Evolutionary conservation across 2,888 invertebrate genomes (phyloP), one percentile per base, ranked within the genome.

Genomic region (Oeneis ivallda): DNA sequence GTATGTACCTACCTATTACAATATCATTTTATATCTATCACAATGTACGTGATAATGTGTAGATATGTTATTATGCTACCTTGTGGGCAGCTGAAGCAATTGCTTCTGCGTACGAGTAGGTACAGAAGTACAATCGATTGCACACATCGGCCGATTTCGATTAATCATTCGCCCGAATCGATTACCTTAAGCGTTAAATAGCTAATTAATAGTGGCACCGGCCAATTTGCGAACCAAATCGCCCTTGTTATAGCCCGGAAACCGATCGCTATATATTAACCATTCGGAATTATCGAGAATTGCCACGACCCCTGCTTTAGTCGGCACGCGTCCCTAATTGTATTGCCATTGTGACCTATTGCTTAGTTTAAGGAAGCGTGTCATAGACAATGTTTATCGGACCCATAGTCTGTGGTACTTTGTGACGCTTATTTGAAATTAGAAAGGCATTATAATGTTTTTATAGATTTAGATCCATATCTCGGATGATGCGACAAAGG

Each of bases 281-380:
- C 79, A 84, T 84, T 79, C 54, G 87, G 84, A 75, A 87, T 88
- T 85, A 87, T 87, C 74, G 86, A 81, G 79, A 83, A 85, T 82
- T 74, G 82, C 79, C 74, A 74, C 74, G 76, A 79, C 76, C 80
- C 77, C 74, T 72, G 72, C 69, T n/a, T n/a, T 71, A 72, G 73
- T 47, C 79, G 76, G 80, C 88, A 88, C 89, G 88, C 86, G 85
- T 73, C 80, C 61, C 50, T 62, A 62, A 62, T 62, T 53, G 52
- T 52, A 53, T 52, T 52, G 43, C 57, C 17, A 57, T 57, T 57
- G 57, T 41, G 54, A 57, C 57, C 57, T 37, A 39, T 49, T 59
- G 63, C 62, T 45, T 68, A 52, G 65, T 65, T 61, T 62, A 45
- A 53, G 66, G 41, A 65, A 67, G 62, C 62, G 50, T 71, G 72